phyloP scores from a whole-genome alignment of 2,797 vertebrate genomes.

The Hozukius guyotensis region DNA sequence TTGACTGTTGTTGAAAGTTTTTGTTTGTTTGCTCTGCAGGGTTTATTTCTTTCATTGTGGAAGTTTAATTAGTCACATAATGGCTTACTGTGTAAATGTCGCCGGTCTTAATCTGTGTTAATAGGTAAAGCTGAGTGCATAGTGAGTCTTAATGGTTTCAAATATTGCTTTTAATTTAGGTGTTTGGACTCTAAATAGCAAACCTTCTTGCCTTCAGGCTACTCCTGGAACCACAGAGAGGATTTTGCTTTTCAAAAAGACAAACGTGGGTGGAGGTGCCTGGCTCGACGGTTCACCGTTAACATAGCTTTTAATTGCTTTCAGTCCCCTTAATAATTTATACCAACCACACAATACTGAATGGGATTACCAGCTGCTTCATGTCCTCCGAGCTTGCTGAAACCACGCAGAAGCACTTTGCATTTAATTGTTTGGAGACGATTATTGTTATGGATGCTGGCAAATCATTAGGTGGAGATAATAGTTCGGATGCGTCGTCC shows the following conservation, averaged over 20 bases:
- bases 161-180: slow-evolving; percentile 22
- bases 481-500: slow-evolving; percentile 36
- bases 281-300: neutral
- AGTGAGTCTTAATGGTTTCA: slow-evolving; percentile 11
- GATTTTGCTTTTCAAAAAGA: slow-evolving; percentile 1
- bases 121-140: neutral
- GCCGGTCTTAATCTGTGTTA: neutral
- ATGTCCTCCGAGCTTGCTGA: slow-evolving; percentile 7
- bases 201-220: neutral
- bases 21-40: neutral
- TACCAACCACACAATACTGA: slow-evolving; percentile 20
- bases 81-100: neutral
- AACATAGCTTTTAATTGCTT: slow-evolving; percentile 36
- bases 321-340: slow-evolving; percentile 34
- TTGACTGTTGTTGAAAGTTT: neutral
- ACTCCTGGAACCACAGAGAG: neutral
- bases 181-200: neutral
- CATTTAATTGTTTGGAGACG: slow-evolving; percentile 32
- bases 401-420: slow-evolving; percentile 19
- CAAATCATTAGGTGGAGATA: slow-evolving; percentile 38
- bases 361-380: slow-evolving; percentile 39
- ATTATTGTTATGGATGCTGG: slow-evolving; percentile 47
- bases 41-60: neutral
- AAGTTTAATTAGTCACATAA: slow-evolving; percentile 16
- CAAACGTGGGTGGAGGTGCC: neutral